Conservation (phyloP, 2,113 vertebrate genomes). For the Pogonocichla stellata region DNA sequence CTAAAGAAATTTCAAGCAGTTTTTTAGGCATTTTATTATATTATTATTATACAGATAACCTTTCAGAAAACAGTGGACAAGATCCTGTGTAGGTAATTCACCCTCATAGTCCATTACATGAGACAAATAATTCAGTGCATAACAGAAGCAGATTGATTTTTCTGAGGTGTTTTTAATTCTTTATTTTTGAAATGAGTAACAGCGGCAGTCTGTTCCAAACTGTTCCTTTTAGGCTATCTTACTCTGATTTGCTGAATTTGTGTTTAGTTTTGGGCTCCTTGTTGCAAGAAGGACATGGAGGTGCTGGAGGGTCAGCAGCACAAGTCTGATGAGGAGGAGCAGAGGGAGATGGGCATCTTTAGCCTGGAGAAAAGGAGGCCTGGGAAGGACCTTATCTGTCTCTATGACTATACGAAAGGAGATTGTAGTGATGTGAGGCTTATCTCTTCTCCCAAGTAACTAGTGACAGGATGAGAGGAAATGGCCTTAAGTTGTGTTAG, state of each 20-base stretch:
- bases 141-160: neutral
- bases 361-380: neutral
- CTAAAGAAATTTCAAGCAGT: neutral
- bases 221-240: neutral
- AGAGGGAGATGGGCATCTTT: neutral
- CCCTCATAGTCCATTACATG: neutral
- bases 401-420: neutral
- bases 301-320: neutral
- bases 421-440: neutral
- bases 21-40: neutral
- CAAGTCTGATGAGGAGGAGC: neutral
- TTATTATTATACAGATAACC: neutral
- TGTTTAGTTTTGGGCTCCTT: neutral
- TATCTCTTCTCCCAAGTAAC: neutral
- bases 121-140: neutral
- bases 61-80: neutral
- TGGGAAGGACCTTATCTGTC: neutral
- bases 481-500: neutral
- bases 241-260: neutral
- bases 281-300: neutral
- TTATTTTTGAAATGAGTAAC: neutral
- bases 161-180: neutral
- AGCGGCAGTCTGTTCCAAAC: neutral
- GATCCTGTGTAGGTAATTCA: neutral
- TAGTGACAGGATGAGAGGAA: neutral